Evolutionary conservation across 2,113 vertebrate species (phyloP).

Genomic region (Manacus vitellinus): DNA sequence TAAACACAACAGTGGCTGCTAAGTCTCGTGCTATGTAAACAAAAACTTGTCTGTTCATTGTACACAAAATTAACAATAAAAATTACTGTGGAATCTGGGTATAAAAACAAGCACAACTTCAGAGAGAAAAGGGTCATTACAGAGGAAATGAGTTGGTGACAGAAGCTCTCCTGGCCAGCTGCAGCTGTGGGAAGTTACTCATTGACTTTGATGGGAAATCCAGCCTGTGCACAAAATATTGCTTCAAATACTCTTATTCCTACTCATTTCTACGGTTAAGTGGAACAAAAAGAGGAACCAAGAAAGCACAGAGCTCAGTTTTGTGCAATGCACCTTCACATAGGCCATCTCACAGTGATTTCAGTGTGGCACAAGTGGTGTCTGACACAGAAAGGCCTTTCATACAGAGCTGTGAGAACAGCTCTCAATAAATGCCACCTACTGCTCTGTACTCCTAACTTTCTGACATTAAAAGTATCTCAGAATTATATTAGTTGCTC

Average conservation of each 20-base stretch:
- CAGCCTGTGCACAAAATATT: background rate
- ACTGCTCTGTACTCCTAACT: background rate
- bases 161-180: background rate
- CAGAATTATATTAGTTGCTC: background rate
- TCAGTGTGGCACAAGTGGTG: background rate
- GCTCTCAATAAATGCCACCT: background rate
- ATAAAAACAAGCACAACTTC: background rate
- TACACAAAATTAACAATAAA: conserved; percentile 58
- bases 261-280: background rate
- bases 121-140: background rate
- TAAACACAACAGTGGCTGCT: conserved; percentile 34
- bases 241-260: background rate
- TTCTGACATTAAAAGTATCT: background rate
- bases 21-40: conserved; percentile 45
- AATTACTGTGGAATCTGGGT: conserved; percentile 2
- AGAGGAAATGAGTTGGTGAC: background rate
- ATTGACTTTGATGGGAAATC: background rate
- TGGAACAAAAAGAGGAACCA: background rate
- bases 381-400: background rate
- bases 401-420: background rate
- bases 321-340: background rate
- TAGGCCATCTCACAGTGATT: too few species aligned
- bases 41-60: conserved; percentile 30
- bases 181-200: background rate
- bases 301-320: background rate